A percentile compares a stretch with the other conserved stretches of the same genome.
Conservation (phyloP, 2,888 invertebrate species). For the Atethmia centrago region DNA sequence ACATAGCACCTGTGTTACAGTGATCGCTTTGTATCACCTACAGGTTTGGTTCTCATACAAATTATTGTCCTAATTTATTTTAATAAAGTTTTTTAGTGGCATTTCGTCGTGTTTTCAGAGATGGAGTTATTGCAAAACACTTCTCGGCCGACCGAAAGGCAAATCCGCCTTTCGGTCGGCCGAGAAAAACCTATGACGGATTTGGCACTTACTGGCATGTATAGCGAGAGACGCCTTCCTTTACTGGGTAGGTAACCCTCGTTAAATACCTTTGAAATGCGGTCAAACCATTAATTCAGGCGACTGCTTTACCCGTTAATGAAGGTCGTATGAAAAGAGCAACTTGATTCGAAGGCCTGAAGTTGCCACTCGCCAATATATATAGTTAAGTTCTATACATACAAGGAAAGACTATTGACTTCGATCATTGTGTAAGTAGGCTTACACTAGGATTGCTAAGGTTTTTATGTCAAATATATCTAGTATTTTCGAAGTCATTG, state of each 20-base stretch:
- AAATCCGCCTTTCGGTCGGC: no score
- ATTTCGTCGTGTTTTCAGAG: not conserved
- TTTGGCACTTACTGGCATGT: not conserved
- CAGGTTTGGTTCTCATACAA: constrained; percentile 15
- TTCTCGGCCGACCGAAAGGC: not conserved
- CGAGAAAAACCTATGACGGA: no score
- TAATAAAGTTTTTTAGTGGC: not conserved
- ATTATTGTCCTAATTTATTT: constrained; percentile 14
- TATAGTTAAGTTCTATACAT: no score
- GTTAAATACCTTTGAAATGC: not conserved
- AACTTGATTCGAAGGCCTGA: not conserved
- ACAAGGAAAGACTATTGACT: no score
- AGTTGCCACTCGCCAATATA: not conserved
- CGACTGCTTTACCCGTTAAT: not conserved
- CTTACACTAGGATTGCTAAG: no score
- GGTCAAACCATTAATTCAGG: not conserved
- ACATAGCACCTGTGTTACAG: constrained; percentile 51
- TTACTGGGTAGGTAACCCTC: not conserved
- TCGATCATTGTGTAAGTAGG: no score
- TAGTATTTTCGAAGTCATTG: no score
- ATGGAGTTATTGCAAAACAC: not conserved
- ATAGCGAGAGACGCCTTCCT: not conserved
- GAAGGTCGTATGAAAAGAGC: not conserved
- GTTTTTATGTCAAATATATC: no score
- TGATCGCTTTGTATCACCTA: constrained; percentile 26